Base-by-base conservation (phyloP, 2,888 invertebrate species). In the Phorcus lineatus region DNA sequence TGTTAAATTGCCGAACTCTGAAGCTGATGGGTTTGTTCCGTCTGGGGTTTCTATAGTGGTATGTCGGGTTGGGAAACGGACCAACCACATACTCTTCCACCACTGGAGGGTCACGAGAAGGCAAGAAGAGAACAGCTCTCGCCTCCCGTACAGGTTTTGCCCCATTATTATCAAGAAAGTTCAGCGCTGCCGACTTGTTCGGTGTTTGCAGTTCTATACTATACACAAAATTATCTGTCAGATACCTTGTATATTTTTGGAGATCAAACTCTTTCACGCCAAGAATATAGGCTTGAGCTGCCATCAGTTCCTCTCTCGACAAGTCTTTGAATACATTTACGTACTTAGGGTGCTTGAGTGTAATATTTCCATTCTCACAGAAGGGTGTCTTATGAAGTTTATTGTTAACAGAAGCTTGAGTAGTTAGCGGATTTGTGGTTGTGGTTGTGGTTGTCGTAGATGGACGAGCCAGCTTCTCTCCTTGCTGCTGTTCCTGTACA, bases 81-180 rank as follows among this genome's bases (percentile, higher is more conserved):
- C 87, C 86, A 13, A 90, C 85, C 9, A 82, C 77, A 66, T 86
- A 86, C 78, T 90, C 89, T 36, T 85, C 82, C 2, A 88, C 82
- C 22, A 79, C 83, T 0, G 87, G 87, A 0, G 82, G 79, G 2
- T 70, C 40, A 22, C 74, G 28, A 40, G 83, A 83, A 4, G 86
- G 83, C 0, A 86, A 80, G 31, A 82, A 84, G 28, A 90, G 31
- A 0, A 86, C 81, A 9, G 84, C 88, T 36, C 83, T 82, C 0
- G 90, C 90, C 67, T 85, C 84, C 9, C 90, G 81, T 3, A 40
- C 66, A 11, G 88, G 88, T 70, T 81, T 76, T 0, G 28, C 31
- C 11, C 82, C 81, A 2, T 79, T 62, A 4, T 74, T 52, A 22
- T 88, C 87, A 28, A 89, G 75, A 78, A 83, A 83, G 4, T 80